phyloP scores from a whole-genome alignment of 2,113 vertebrate species.

The Labeo catla region DNA sequence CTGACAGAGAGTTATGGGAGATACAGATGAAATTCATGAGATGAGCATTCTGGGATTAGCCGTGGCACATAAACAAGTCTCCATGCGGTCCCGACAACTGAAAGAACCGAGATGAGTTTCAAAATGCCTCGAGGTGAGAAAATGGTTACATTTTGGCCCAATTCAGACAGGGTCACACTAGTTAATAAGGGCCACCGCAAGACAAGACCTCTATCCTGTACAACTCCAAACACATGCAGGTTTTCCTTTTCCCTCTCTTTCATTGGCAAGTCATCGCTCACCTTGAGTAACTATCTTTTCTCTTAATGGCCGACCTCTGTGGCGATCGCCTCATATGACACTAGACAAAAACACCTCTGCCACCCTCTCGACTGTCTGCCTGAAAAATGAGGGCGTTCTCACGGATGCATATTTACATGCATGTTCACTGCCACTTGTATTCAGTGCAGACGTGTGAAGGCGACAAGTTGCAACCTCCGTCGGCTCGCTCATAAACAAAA shows the following conservation, averaged over 20 bases:
- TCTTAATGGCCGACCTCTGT: slow-evolving; percentile 43
- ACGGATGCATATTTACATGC: slow-evolving; percentile 54
- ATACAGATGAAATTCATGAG: slow-evolving; percentile 40
- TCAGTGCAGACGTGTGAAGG: slow-evolving; percentile 60
- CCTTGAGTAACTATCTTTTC: slow-evolving; percentile 45
- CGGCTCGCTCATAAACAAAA: slow-evolving; percentile 65
- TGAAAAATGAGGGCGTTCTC: slow-evolving; percentile 66
- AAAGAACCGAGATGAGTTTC: slow-evolving; percentile 3
- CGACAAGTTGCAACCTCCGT: slow-evolving; percentile 56
- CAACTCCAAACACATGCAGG: slow-evolving; percentile 53
- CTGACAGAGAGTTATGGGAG: slow-evolving; percentile 33
- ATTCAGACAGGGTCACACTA: slow-evolving; percentile 64
- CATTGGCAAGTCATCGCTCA: slow-evolving; percentile 50
- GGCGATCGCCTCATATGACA: slow-evolving; percentile 69
- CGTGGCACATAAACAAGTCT: slow-evolving; percentile 24
- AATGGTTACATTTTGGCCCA: slow-evolving; percentile 48
- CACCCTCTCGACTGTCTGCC: slow-evolving; percentile 65
- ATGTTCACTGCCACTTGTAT: slow-evolving; percentile 51
- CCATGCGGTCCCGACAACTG: not conserved
- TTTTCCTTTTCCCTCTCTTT: not conserved
- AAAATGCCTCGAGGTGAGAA: slow-evolving; percentile 30
- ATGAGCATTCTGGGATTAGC: slow-evolving; percentile 44
- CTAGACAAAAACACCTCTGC: slow-evolving; percentile 66
- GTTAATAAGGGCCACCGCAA: slow-evolving; percentile 67
- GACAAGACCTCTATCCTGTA: slow-evolving; percentile 59